A percentile compares a stretch with the other conserved stretches of the same genome.
These are phyloP conservation scores for Pegoplata infirma DNA, from an alignment of 2,888 invertebrate genomes.

Conservation along the genomic window DNA sequence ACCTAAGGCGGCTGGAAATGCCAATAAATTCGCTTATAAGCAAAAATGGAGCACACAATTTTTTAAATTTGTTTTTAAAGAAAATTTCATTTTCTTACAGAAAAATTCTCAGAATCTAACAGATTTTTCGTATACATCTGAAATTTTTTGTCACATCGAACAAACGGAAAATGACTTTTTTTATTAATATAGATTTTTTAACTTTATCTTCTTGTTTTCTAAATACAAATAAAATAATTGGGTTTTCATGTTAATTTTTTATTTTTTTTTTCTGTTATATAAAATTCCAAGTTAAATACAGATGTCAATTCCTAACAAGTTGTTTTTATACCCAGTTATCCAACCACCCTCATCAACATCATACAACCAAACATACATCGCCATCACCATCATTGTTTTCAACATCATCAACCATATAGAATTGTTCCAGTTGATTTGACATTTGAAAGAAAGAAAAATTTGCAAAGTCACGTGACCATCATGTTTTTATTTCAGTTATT, in stretches of 20 bases:
- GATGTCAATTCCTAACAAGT: constrained; percentile 50
- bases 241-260: constrained; percentile 53
- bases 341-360: constrained; percentile 34
- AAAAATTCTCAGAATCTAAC: too few species aligned
- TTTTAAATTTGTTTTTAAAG: too few species aligned
- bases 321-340: background rate
- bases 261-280: constrained; percentile 1
- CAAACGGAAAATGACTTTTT: too few species aligned
- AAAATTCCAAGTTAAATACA: constrained; percentile 51
- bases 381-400: constrained; percentile 26
- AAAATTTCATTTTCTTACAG: too few species aligned
- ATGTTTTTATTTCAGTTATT: background rate
- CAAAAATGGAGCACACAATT: too few species aligned
- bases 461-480: constrained; percentile 61
- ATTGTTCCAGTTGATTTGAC: constrained; percentile 54
- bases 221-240: constrained; percentile 46
- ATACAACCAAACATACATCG: constrained; percentile 42
- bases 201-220: constrained; percentile 3
- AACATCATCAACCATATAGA: constrained; percentile 26
- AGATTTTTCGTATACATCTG: too few species aligned
- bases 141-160: too few species aligned
- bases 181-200: too few species aligned
- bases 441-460: constrained; percentile 37
- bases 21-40: too few species aligned
- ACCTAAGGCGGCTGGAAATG: too few species aligned